phyloP scores from a whole-genome alignment of 2,113 vertebrate genomes.

The Panthera uncia region DNA sequence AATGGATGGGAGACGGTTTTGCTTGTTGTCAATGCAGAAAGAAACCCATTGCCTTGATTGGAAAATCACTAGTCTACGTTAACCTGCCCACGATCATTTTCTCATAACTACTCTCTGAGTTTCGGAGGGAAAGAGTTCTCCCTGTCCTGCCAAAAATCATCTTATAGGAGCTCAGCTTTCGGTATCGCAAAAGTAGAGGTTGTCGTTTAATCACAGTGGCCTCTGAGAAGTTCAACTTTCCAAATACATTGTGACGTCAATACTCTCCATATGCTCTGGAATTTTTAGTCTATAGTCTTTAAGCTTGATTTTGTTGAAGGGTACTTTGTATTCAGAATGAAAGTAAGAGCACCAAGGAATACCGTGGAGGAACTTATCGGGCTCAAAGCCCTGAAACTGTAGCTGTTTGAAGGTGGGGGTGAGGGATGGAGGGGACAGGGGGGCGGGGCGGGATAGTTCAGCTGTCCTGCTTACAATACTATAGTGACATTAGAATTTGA shows the following conservation, averaged over 20 bases:
- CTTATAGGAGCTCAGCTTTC: background rate
- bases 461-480: background rate
- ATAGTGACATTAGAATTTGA: background rate
- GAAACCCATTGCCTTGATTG: slow-evolving; percentile 7
- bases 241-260: slow-evolving; percentile 20
- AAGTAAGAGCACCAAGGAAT: background rate
- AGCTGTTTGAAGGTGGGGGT: background rate
- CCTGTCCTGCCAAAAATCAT: slow-evolving; percentile 26
- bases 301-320: background rate
- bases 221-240: slow-evolving; percentile 42
- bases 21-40: background rate
- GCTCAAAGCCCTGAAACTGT: background rate
- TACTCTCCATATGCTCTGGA: slow-evolving; percentile 32
- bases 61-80: background rate
- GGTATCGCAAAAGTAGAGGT: background rate
- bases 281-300: slow-evolving; percentile 48
- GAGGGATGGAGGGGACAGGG: too few relatives aligned
- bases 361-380: background rate
- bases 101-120: background rate
- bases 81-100: background rate
- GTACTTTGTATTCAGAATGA: background rate
- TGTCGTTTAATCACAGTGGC: background rate
- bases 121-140: background rate
- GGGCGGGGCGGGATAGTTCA: background rate
- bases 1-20: background rate